Percentiles rank a stretch among this genome's conserved stretches.
Conservation (phyloP, 2,888 invertebrate genomes). For the Penaeus monodon region DNA sequence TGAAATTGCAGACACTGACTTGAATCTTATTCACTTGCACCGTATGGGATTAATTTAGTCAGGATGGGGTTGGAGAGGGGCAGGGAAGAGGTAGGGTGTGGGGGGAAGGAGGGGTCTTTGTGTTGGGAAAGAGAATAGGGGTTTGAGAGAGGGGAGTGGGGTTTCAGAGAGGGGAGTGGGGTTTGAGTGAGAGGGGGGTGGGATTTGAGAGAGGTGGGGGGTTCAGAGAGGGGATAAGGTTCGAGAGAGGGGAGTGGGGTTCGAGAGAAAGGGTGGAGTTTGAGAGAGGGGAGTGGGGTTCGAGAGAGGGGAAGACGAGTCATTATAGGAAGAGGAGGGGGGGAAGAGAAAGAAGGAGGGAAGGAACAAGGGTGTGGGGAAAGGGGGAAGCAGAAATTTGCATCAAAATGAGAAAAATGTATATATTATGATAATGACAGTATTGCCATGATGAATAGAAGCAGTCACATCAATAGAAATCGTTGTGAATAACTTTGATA, state of each 20-base stretch:
- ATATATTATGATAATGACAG: too few species aligned
- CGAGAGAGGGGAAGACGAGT: neutral
- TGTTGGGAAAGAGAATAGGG: too few species aligned
- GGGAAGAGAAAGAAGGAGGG: neutral
- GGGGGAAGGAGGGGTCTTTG: too few species aligned
- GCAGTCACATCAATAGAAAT: too few species aligned
- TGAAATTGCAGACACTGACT: too few species aligned
- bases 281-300: neutral
- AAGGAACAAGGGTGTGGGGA: neutral
- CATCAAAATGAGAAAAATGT: too few species aligned
- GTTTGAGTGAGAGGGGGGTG: constrained; percentile 2
- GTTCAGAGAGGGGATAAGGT: neutral
- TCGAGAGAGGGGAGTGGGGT: neutral
- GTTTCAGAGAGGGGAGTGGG: too few species aligned
- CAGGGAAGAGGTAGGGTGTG: neutral
- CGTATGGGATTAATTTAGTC: too few species aligned
- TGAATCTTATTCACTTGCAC: too few species aligned
- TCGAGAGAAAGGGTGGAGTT: neutral
- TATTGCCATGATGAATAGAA: too few species aligned
- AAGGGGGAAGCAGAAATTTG: neutral
- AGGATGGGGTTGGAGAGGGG: neutral
- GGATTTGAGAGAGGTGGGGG: neutral
- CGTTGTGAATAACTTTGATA: too few species aligned
- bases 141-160: neutral
- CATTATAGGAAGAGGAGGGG: neutral